Base-by-base conservation (phyloP, 1,140 invertebrate genomes). In the Papilio helenus region DNA sequence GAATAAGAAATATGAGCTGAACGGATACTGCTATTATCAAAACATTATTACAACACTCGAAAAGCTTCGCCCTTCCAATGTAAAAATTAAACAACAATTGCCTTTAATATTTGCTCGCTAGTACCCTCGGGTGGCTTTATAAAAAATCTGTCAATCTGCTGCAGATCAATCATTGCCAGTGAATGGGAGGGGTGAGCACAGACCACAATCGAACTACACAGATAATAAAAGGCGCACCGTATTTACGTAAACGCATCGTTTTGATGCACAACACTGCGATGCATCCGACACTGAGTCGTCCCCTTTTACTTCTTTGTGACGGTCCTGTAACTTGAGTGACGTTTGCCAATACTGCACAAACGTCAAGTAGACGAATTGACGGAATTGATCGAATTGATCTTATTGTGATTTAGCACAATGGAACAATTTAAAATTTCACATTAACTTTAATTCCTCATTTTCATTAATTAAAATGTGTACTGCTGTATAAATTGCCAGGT, bases 61-160 rank as follows among this genome's bases (percentile, higher is more conserved):
- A 89, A 89, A 86, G 86, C 88, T 89, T 89, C 89, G 86, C 92
- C 93, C 93, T 90, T 90, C 91, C 68, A 92, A 91, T 92, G 92
- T 93, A 93, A 94, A 94, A 94, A 94, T 94, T 94, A 93, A 94
- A 94, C 93, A 94, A 94, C 93, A 94, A 94, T 94, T 93, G 93
- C 93, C 92, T 94, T 93, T 94, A 94, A 94, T 94, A 94, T 92
- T 93, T 88, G 88, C 89, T 91, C 80, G 88, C 88, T 87, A 87
- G 92, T 92, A 86, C 87, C 88, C 88, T 87, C 82, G 87, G 84
- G 86, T 93, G 92, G 92, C 91, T 90, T 89, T 88, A 87, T 89
- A 93, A 94, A 94, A 94, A 94, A 93, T 87, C 92, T 93, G 92
- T 94, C 93, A 93, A 93, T 94, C 93, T 90, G 89, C 89, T 82